Evolutionary conservation across 2,113 vertebrate genomes (phyloP).

Genomic region (Solea senegalensis): DNA sequence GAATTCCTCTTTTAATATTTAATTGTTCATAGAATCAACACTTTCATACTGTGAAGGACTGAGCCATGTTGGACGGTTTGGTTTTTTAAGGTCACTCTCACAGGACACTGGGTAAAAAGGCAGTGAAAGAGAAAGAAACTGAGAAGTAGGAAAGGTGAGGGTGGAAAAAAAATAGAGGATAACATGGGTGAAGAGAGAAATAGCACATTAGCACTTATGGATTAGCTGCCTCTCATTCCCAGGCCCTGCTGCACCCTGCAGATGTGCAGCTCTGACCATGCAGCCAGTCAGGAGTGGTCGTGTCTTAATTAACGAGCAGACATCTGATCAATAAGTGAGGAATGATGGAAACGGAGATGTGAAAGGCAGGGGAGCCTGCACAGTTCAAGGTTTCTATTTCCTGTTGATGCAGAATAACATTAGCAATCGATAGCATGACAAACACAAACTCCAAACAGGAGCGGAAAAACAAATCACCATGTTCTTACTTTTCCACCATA

Average conservation of each 20-base stretch:
- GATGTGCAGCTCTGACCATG: conserved; percentile 66
- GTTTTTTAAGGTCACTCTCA: conserved; percentile 1
- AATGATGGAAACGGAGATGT: conserved; percentile 56
- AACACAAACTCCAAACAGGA: conserved; percentile 19
- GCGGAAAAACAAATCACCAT: neutral
- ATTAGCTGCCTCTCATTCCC: conserved; percentile 75
- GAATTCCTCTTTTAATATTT: conserved; percentile 2
- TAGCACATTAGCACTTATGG: conserved; percentile 75
- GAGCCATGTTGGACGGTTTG: neutral
- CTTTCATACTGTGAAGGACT: neutral
- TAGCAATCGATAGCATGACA: conserved; percentile 59
- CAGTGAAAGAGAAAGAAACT: neutral
- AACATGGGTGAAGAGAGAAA: conserved; percentile 53
- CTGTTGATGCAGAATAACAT: conserved; percentile 67
- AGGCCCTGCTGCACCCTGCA: conserved; percentile 62
- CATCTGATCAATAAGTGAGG: conserved; percentile 74
- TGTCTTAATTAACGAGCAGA: conserved; percentile 78
- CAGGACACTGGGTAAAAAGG: neutral
- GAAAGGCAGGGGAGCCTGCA: conserved; percentile 58
- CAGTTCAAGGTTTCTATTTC: conserved; percentile 74
- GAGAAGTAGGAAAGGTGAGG: neutral
- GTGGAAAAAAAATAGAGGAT: conserved; percentile 34
- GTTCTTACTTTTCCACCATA: neutral
- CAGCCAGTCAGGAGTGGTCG: conserved; percentile 57
- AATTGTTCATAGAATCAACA: no score